A percentile compares a stretch with the other conserved stretches of the same genome.
These are phyloP conservation scores for Dorcus parallelipipedus DNA, from an alignment of 2,888 invertebrate species.

Conservation along the genomic window DNA sequence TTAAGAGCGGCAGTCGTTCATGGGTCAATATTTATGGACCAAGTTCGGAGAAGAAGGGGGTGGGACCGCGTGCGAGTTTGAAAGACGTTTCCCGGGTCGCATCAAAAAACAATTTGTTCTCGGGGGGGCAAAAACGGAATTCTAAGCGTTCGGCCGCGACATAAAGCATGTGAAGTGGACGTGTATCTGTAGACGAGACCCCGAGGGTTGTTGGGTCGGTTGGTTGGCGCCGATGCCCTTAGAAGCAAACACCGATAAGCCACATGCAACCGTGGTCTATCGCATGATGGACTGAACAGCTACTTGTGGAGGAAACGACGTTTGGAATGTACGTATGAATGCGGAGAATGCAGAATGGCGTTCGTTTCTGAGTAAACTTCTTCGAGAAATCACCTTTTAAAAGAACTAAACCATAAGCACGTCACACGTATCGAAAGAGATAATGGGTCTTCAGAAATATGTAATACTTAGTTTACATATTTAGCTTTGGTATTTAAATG, in stretches of 20 bases:
- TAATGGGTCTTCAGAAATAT: too few relatives aligned
- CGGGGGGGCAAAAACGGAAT: slow-evolving; percentile 11
- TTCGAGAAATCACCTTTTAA: too few relatives aligned
- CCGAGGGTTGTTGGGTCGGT: slow-evolving; percentile 9
- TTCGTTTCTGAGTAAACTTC: too few relatives aligned
- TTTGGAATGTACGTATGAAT: background rate
- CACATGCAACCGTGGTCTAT: slow-evolving; percentile 21
- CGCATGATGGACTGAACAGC: slow-evolving; percentile 13
- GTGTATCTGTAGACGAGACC: slow-evolving; percentile 2
- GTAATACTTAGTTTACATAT: too few relatives aligned
- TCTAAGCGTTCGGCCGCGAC: slow-evolving; percentile 22
- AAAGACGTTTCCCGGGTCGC: slow-evolving; percentile 16
- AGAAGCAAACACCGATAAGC: slow-evolving; percentile 22
- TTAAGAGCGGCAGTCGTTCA: too few relatives aligned
- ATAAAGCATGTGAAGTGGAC: slow-evolving; percentile 25
- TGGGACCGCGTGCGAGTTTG: slow-evolving; percentile 6
- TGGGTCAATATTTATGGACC: too few relatives aligned
- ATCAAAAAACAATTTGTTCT: slow-evolving; percentile 26
- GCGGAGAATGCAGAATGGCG: too few relatives aligned
- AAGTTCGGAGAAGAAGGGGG: too few relatives aligned
- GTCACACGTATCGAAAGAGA: too few relatives aligned
- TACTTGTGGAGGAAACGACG: background rate
- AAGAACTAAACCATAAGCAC: too few relatives aligned
- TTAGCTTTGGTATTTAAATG: too few relatives aligned
- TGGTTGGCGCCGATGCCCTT: slow-evolving; percentile 18